Evolutionary conservation across 1,140 invertebrate species (phyloP), one percentile per base, ranked within the genome.

Genomic region (Aporrectodea caliginosa): DNA sequence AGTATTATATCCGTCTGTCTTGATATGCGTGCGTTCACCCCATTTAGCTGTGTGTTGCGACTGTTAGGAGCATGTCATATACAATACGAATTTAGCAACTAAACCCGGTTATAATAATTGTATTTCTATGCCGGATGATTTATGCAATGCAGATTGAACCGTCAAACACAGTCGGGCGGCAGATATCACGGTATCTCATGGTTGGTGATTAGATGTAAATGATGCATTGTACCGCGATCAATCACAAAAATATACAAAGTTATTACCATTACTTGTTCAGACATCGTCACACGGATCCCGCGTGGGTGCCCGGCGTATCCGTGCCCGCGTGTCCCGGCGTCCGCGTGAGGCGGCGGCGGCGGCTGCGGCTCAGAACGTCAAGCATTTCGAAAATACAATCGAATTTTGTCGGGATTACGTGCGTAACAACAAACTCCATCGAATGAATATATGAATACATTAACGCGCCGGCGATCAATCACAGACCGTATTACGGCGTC

Each of bases 311-410:
- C n/a, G n/a, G n/a, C n/a, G n/a, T n/a, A n/a, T n/a, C n/a, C n/a
- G n/a, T n/a, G n/a, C n/a, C n/a, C n/a, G n/a, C n/a, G n/a, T n/a
- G n/a, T n/a, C n/a, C n/a, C n/a, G n/a, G n/a, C n/a, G n/a, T n/a
- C n/a, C n/a, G n/a, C n/a, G n/a, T 22, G 43, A 6, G 6, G 43
- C 43, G 6, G 43, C 43, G 43, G 43, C 43, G 6, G 43, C 43
- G 6, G 43, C 43, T 58, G 43, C 43, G 6, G 43, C 43, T 58
- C 6, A 58, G 43, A 58, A 6, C 43, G 43, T 58, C 43, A 22
- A 58, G 43, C 43, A 58, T 58, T 58, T 58, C 43, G 43, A 58
- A 58, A 58, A 58, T 58, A 58, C 43, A 58, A 58, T 58, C 43
- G 43, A 58, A 58, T 58, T 58, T 58, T 58, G 43, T 58, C 43